Percentiles rank a stretch among this genome's conserved stretches.
Evolutionary conservation across 2,113 vertebrate genomes (phyloP).

Genomic region (Anoplopoma fimbria): DNA sequence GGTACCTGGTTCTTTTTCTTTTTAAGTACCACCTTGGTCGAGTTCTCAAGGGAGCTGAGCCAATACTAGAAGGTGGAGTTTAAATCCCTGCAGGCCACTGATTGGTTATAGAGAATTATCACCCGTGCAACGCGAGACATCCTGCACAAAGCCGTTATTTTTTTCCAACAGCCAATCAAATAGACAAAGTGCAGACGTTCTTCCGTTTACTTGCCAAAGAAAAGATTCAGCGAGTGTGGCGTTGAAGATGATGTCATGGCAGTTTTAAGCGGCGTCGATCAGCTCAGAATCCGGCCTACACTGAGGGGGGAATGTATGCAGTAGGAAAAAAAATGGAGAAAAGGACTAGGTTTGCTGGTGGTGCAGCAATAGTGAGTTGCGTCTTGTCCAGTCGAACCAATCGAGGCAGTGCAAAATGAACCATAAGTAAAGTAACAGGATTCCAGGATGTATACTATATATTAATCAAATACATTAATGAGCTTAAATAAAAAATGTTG

Average conservation of each 20-base stretch:
- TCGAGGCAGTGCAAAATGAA: no score
- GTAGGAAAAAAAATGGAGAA: no score
- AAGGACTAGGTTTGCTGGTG: no score
- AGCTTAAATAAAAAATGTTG: background rate
- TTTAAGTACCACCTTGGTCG: background rate
- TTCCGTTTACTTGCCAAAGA: no score
- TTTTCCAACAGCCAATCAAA: no score
- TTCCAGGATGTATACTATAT: background rate
- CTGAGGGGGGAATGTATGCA: no score
- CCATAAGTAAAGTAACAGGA: background rate
- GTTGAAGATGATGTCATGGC: background rate
- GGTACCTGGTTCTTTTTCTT: background rate
- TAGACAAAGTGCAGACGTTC: no score
- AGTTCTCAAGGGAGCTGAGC: background rate
- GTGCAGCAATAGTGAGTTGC: no score
- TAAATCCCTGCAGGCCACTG: background rate
- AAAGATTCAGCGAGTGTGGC: background rate
- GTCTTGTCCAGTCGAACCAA: no score
- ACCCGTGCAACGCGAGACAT: background rate
- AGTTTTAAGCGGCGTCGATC: background rate
- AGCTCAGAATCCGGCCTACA: background rate
- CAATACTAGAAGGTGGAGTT: background rate
- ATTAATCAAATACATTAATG: background rate
- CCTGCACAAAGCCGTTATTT: no score
- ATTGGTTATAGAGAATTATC: background rate